These are phyloP conservation scores for Rotaria magnacalcarata DNA, from an alignment of 2,888 invertebrate species.

Conservation along the genomic window DNA sequence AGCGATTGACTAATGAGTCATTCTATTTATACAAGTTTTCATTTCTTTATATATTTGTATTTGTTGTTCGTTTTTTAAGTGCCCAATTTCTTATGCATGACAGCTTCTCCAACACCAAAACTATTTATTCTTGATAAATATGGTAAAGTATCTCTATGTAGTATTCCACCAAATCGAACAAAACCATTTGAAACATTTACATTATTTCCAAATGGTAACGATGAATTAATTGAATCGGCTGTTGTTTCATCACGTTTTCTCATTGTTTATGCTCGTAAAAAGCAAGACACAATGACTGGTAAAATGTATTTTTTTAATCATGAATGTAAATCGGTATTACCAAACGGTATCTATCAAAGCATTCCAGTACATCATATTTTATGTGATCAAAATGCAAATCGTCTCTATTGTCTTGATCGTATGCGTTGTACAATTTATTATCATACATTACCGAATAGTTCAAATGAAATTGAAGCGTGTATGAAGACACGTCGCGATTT, in stretches of 20 bases:
- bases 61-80: background rate
- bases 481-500: background rate
- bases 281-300: constrained; percentile 10
- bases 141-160: constrained; percentile 12
- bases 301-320: constrained; percentile 25
- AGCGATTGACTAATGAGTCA: no score
- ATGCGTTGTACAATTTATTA: constrained; percentile 22
- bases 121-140: constrained; percentile 16
- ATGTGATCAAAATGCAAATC: constrained; percentile 11
- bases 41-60: no score
- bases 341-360: background rate
- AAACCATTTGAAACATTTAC: background rate
- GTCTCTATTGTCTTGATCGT: constrained; percentile 22
- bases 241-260: background rate
- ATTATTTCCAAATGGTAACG: background rate
- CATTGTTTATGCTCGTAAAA: constrained; percentile 23
- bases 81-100: constrained; percentile 23
- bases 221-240: background rate
- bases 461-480: constrained; percentile 12
- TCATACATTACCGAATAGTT: constrained; percentile 11
- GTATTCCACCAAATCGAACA: background rate
- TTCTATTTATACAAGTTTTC: no score
- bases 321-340: background rate
- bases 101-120: background rate
- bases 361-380: constrained; percentile 32